A percentile compares a stretch with the other conserved stretches of the same genome.
These are phyloP conservation scores for Zonotrichia leucophrys DNA, from an alignment of 2,113 vertebrate genomes.

Conservation along the genomic window DNA sequence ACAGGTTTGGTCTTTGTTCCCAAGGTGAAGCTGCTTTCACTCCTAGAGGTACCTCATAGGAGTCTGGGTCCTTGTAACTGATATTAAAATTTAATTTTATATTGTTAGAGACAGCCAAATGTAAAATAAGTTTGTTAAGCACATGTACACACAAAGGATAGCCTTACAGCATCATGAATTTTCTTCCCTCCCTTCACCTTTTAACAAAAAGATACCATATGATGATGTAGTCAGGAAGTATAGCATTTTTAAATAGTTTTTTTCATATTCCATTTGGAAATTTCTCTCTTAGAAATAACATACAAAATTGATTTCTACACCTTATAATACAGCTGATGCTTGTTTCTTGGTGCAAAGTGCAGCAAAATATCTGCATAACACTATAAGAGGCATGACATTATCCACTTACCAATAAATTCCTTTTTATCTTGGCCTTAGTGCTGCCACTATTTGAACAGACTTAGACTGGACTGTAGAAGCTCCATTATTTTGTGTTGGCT, in stretches of 20 bases:
- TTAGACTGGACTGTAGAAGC: neutral
- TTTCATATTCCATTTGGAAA: neutral
- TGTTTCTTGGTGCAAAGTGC: neutral
- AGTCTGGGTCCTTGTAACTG: neutral
- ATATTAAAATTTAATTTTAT: neutral
- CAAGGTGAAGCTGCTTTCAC: neutral
- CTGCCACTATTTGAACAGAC: neutral
- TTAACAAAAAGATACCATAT: neutral
- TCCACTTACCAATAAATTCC: neutral
- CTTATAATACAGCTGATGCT: neutral
- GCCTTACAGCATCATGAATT: neutral
- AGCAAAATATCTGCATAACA: neutral
- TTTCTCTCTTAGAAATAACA: neutral
- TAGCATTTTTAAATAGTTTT: neutral
- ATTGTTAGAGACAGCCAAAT: neutral
- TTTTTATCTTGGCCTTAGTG: neutral
- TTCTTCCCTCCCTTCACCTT: rapidly evolving
- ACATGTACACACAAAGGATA: neutral
- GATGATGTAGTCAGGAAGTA: neutral
- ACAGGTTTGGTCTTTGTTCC: neutral
- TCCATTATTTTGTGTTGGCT: neutral
- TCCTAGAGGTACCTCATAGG: neutral
- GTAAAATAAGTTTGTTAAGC: neutral
- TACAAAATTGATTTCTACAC: neutral
- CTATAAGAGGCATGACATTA: neutral